Percentiles rank a stretch among this genome's conserved stretches.
phyloP scores from a whole-genome alignment of 2,888 invertebrate genomes.

The Lasioglossum villosulum region DNA sequence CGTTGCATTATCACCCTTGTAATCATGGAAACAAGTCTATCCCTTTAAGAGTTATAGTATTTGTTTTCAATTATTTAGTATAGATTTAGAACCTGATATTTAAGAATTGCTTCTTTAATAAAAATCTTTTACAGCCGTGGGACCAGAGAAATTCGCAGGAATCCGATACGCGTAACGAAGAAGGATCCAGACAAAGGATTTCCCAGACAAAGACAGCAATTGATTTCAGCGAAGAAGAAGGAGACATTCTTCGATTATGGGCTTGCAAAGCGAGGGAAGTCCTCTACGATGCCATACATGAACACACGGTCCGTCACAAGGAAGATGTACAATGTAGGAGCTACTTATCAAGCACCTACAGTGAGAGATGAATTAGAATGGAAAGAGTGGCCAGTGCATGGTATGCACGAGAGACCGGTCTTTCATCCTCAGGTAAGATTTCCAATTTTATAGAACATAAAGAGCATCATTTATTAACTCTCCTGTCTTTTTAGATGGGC shows the following conservation, averaged over 20 bases:
- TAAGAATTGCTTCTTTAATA: neutral
- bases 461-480: neutral
- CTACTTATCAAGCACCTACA: slow-evolving; percentile 80
- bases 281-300: slow-evolving; percentile 75
- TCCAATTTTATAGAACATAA: neutral
- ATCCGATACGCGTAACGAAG: slow-evolving; percentile 73
- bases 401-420: slow-evolving; percentile 82
- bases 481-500: slow-evolving; percentile 71
- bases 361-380: slow-evolving; percentile 76
- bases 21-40: no score
- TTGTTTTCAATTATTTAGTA: neutral
- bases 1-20: no score
- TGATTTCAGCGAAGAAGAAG: slow-evolving; percentile 71
- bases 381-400: slow-evolving; percentile 82
- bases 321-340: slow-evolving; percentile 80
- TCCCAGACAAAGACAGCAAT: slow-evolving; percentile 68
- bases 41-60: neutral
- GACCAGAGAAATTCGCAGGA: slow-evolving; percentile 70
- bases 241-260: slow-evolving; percentile 40
- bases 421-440: slow-evolving; percentile 78
- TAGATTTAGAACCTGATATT: neutral
- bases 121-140: slow-evolving; percentile 40
- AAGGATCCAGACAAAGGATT: slow-evolving; percentile 70
- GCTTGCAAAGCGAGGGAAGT: slow-evolving; percentile 64
- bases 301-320: slow-evolving; percentile 82